Evolutionary conservation across 2,113 vertebrate species (phyloP).

Genomic region (pig (Sus scrofa)): T2T-Sscrofa CM000815.6:108416501-108417000

Average conservation of each 20-base stretch:
- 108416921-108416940: neutral
- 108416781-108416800: neutral
- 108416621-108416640: neutral
- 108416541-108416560: no score
- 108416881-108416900: neutral
- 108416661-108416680: constrained; percentile 18
- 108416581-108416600: neutral
- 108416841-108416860: neutral
- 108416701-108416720: constrained; percentile 1
- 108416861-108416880: neutral
- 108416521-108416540: no score
- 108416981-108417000: neutral
- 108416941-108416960: neutral
- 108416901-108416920: neutral
- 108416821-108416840: neutral
- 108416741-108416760: neutral
- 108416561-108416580: no score
- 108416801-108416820: neutral
- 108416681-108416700: constrained; percentile 48
- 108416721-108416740: constrained; percentile 22
- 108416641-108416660: neutral
- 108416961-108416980: neutral
- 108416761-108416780: neutral
- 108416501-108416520: no score
- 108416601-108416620: neutral